These are phyloP conservation scores for Spilarctia lutea DNA, from an alignment of 2,888 invertebrate species.

Conservation along the genomic window DNA sequence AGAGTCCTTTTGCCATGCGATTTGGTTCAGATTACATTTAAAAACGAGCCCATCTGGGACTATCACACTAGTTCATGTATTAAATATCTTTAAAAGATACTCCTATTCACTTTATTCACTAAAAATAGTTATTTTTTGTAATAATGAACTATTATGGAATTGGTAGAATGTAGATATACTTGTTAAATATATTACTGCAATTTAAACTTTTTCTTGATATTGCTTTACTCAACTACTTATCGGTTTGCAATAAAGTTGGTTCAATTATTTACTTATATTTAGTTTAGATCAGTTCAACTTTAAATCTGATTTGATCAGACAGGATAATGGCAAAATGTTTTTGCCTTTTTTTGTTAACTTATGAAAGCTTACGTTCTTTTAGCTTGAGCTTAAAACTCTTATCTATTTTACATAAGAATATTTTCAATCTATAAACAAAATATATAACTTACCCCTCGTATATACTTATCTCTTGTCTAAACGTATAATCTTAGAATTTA, in stretches of 20 bases:
- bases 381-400: background rate
- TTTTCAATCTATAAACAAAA: background rate
- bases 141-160: background rate
- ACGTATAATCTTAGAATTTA: conserved; percentile 20
- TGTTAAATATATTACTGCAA: background rate
- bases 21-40: no score
- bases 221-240: background rate
- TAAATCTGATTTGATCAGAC: background rate
- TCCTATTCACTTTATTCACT: background rate
- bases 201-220: background rate
- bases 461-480: background rate
- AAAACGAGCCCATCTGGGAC: background rate
- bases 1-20: no score
- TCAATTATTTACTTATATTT: no score
- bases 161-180: background rate
- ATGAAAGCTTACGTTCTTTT: background rate
- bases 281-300: background rate
- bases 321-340: background rate
- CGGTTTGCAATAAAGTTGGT: no score
- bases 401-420: background rate
- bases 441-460: background rate
- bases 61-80: background rate
- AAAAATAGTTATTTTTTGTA: background rate
- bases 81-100: background rate
- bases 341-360: background rate